Conservation (phyloP, 2,797 vertebrate genomes). For the Valencia hispanica region DNA sequence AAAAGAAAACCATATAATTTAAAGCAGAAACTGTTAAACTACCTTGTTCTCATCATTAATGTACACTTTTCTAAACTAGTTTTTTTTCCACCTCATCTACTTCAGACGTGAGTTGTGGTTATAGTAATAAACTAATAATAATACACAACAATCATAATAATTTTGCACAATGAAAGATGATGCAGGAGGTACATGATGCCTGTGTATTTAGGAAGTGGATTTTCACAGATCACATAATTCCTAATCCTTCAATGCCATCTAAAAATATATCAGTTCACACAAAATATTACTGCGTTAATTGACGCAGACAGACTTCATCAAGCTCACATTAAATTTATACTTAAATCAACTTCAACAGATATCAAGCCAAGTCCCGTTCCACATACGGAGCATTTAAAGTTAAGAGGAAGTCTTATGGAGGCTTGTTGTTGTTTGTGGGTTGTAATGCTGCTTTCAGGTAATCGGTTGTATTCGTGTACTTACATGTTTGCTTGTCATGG, state of each 20-base stretch:
- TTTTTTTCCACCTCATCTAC: constrained; percentile 23
- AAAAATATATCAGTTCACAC: constrained; percentile 68
- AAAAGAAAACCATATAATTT: constrained; percentile 43
- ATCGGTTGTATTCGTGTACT: constrained; percentile 44
- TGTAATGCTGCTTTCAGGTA: constrained; percentile 23
- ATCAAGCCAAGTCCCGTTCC: not conserved
- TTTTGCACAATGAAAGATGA: constrained; percentile 61
- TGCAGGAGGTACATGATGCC: constrained; percentile 51
- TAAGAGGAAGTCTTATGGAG: constrained; percentile 6
- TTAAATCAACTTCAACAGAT: constrained; percentile 22
- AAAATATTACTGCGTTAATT: constrained; percentile 52
- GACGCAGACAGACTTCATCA: constrained; percentile 43
- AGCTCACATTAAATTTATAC: constrained; percentile 43
- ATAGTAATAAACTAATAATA: constrained; percentile 48
- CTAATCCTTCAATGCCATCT: constrained; percentile 69
- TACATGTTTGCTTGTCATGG: constrained; percentile 35
- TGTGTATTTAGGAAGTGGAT: constrained; percentile 65
- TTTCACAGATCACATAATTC: constrained; percentile 72
- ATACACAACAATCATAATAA: constrained; percentile 59
- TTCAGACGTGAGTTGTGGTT: constrained; percentile 35
- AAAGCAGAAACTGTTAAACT: constrained; percentile 26
- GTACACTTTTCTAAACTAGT: constrained; percentile 51
- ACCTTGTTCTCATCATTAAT: constrained; percentile 31
- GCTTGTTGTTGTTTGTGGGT: constrained; percentile 15
- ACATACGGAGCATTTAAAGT: constrained; percentile 10